Base-by-base conservation (phyloP, 2,797 vertebrate genomes). In the Macrochelys suwanniensis region DNA sequence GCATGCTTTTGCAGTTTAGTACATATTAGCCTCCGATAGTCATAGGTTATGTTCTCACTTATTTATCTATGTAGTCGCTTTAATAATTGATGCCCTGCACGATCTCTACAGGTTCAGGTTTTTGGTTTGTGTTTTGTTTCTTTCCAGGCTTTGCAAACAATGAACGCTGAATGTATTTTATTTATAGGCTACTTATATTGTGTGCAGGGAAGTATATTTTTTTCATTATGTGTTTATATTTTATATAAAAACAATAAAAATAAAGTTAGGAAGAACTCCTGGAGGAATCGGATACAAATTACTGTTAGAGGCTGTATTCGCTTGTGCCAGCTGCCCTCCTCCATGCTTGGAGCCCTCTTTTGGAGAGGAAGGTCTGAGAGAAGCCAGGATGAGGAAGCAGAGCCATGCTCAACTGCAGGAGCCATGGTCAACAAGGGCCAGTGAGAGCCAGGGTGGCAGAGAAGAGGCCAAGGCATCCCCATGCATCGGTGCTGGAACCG, bases 401-500 rank as follows among this genome's bases (percentile, higher is more conserved):
- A 74, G 68, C 8, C 68, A 71, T 42, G 68, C 17, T 42, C 19
- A 42, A n/a, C 15, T 65, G 31, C 12, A 33, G 15, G 15, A 65
- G 59, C 31, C 33, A 8, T n/a, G 31, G 33, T 65, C 33, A n/a
- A 33, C 68, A 74, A 42, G n/a, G 68, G 10, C 37, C 37, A 25
- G 37, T 42, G 37, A 9, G 68, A 42, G 16, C 68, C n/a, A 42
- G 21, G n/a, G 68, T 10, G 23, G 68, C 17, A 33, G 57, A 84
- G n/a, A 33, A 87, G 33, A 26, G 56, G 21, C 28, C 21, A 8
- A 23, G 68, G 2, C 45, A 49, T 61, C 45, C 33, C 78, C 28
- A 25, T 0, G 0, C 26, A 59, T 59, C 12, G 57, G 57, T 59
- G 57, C 28, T 31, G 26, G 57, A 59, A 59, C 28, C 13, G 11